Conservation (phyloP, 1,140 invertebrate species). For the Pollicipes pollicipes region DNA sequence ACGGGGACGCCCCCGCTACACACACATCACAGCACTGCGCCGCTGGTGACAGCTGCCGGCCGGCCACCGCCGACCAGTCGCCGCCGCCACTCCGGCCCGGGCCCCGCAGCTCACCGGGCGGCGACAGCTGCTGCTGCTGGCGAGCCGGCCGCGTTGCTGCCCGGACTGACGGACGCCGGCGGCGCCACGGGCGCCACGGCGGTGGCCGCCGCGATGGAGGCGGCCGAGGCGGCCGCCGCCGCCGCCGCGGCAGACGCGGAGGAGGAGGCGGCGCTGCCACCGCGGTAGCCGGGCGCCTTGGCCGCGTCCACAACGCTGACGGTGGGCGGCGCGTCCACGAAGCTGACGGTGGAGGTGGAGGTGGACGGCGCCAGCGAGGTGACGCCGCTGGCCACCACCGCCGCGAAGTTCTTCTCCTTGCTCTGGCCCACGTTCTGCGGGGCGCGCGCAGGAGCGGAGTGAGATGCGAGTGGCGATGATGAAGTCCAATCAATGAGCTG, state of each 20-base stretch:
- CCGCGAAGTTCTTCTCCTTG: conserved; percentile 13
- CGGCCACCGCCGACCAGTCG: too few relatives aligned
- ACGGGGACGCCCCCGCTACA: too few relatives aligned
- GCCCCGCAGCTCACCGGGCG: neutral
- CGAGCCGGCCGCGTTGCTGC: neutral
- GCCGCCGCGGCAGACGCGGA: conserved; percentile 13
- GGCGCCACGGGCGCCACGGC: neutral
- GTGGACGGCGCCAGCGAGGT: conserved; percentile 13
- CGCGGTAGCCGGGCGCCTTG: conserved; percentile 62
- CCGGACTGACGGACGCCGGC: neutral
- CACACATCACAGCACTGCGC: too few relatives aligned
- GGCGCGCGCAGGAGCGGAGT: conserved; percentile 11
- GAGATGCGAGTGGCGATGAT: conserved; percentile 6
- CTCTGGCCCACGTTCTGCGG: conserved; percentile 15
- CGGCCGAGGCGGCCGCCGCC: neutral
- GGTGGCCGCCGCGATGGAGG: neutral
- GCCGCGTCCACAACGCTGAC: conserved; percentile 44
- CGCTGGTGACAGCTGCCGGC: too few relatives aligned
- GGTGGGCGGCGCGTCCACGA: neutral
- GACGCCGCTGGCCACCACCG: conserved; percentile 11
- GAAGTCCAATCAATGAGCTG: too few relatives aligned
- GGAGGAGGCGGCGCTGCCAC: conserved; percentile 19
- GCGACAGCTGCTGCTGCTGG: neutral
- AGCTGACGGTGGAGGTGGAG: conserved; percentile 21
- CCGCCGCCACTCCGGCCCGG: neutral